Base-by-base conservation (phyloP, 92 coral and sea anemone species). In the Anthopleura xanthogrammica region DNA sequence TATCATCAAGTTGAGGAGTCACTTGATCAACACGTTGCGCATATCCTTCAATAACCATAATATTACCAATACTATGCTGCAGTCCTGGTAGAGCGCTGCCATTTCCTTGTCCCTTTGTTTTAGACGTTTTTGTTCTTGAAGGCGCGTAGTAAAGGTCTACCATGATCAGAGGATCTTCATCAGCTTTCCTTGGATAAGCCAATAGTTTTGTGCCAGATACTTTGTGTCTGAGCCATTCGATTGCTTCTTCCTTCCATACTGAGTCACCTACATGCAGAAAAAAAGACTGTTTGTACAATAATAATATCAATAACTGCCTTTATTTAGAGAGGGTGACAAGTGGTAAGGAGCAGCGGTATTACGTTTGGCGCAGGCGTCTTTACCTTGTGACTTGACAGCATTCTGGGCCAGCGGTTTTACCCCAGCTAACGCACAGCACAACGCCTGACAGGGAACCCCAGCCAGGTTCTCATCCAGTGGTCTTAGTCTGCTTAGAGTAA, bases 361-460 rank as follows among this genome's bases (percentile, higher is more conserved):
- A 11, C 16, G 58, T 54, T 54, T 54, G 3, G 74, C 74, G 42
- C 41, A 68, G 29, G 74, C 6, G 42, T 29, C 16, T 29, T 41
- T 77, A 89, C 95, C 95, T 82, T 83, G 80, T 55, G 77, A 68
- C 23, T 81, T 81, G 11, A 81, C 84, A 68, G 84, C 22, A 43
- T 81, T 81, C 62, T 71, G 41, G 20, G 70, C 72, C 12, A 85
- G 55, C 9, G 98, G 98, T 52, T 91, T 88, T 22, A 94, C 91
- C 1, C 95, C 99, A n/a, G 95, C 82, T 3, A 96, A 80, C 10
- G 95, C 94, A 66, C 94, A 92, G 85, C 99, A 94, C 80, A 96
- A 55, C 0, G 97, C 97, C 88, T 96, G 98, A 82, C 98, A 89
- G 29, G 98, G 99, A 41, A 96, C 86, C 75, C 82, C 87, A 23